Conservation (phyloP, 2,113 vertebrate genomes). For the Sinosuthora webbiana region DNA sequence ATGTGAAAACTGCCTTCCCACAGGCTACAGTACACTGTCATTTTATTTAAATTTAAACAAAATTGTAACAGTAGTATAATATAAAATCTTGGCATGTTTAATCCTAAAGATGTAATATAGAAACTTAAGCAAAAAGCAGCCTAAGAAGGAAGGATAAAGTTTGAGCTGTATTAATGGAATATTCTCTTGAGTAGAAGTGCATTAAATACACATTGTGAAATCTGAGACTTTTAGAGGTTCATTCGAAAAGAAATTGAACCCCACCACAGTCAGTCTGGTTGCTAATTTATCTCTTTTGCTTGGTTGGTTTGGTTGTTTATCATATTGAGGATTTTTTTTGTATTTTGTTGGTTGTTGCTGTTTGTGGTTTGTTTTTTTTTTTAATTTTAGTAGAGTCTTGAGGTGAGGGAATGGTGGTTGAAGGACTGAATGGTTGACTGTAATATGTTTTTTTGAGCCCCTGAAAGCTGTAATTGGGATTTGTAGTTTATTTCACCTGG, state of each 20-base stretch:
- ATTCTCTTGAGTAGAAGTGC: not conserved
- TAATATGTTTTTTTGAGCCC: not conserved
- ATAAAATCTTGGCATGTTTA: not conserved
- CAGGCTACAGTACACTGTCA: not conserved
- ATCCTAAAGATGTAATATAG: not conserved
- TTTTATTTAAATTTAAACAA: conserved; percentile 19
- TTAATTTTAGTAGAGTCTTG: not conserved
- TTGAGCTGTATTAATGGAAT: not conserved
- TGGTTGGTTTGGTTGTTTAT: not conserved
- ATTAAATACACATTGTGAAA: not conserved
- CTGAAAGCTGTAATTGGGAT: not conserved
- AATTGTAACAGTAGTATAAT: not conserved
- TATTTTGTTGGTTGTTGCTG: not conserved
- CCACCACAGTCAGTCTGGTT: not conserved
- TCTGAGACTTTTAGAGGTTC: not conserved
- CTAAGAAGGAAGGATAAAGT: not conserved
- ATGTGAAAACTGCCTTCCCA: not conserved
- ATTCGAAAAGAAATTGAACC: not conserved
- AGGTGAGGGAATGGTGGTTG: not conserved
- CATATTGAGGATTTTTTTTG: not conserved
- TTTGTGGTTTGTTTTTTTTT: not conserved
- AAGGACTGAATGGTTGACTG: not conserved
- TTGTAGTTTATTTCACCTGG: not conserved
- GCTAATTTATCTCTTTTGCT: not conserved
- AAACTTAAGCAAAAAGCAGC: not conserved